Evolutionary conservation across 2,113 vertebrate species (phyloP).

Genomic region (Mionectes macconnelli): DNA sequence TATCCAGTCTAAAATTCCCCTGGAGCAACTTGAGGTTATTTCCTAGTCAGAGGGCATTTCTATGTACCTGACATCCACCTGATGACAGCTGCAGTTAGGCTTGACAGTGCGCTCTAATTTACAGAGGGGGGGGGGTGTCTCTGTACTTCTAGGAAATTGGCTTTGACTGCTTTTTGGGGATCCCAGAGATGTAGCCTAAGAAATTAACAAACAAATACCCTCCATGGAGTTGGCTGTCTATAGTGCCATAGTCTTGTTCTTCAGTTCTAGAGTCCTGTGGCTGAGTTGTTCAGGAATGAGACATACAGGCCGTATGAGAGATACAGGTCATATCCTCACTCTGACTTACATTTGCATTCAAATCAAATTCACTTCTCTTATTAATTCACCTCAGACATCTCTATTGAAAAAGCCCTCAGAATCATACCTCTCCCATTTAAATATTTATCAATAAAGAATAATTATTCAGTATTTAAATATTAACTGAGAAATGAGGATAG

Average conservation of each 20-base stretch:
- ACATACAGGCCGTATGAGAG: neutral
- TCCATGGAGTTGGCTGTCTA: neutral
- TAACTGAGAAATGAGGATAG: neutral
- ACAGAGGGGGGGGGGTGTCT: neutral
- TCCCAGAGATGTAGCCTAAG: neutral
- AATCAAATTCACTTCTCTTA: neutral
- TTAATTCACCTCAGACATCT: neutral
- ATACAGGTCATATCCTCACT: neutral
- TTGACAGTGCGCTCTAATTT: neutral
- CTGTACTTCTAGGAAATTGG: neutral
- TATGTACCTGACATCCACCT: fast-evolving
- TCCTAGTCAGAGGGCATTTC: neutral
- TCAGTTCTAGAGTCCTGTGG: neutral
- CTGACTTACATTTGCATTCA: neutral
- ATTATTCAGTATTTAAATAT: neutral
- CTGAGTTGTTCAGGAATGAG: neutral
- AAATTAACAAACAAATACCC: neutral
- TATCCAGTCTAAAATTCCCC: neutral
- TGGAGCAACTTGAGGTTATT: neutral
- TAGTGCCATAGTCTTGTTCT: neutral
- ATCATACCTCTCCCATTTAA: neutral
- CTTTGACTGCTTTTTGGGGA: neutral
- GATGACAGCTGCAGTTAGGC: fast-evolving
- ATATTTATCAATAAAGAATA: neutral
- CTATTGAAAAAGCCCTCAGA: neutral